phyloP scores from a whole-genome alignment of 2,797 vertebrate species.

The Epinephelus awoara region DNA sequence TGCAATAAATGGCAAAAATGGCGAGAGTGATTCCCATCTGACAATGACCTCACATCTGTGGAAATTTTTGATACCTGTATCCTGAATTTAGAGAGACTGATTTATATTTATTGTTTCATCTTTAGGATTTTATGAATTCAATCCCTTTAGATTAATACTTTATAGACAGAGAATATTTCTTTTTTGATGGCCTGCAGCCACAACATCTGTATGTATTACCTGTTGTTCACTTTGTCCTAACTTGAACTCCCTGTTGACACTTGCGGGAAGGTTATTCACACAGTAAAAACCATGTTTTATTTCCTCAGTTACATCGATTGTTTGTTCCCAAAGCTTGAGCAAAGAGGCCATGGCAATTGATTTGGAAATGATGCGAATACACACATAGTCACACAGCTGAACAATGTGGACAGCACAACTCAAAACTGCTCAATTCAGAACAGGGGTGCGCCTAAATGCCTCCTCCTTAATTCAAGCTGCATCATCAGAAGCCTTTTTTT shows the following conservation, averaged over 20 bases:
- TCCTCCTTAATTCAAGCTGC: constrained; percentile 19
- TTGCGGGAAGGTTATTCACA: neutral
- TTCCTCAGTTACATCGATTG: constrained; percentile 42
- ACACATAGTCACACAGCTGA: constrained; percentile 13
- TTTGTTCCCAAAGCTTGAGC: constrained; percentile 13
- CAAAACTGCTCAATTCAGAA: constrained; percentile 13
- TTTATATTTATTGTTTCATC: neutral
- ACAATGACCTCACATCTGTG: too few relatives aligned
- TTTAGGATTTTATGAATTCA: neutral
- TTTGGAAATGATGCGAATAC: constrained; percentile 39
- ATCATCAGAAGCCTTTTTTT: constrained; percentile 2
- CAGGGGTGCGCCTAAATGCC: neutral
- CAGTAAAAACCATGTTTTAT: constrained; percentile 5
- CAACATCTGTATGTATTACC: constrained; percentile 10
- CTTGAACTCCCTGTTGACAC: constrained; percentile 14
- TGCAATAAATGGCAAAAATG: too few relatives aligned
- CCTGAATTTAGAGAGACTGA: neutral
- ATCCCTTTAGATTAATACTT: neutral
- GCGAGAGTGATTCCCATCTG: too few relatives aligned
- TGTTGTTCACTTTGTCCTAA: constrained; percentile 8
- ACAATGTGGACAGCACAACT: constrained; percentile 16
- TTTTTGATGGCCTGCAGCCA: neutral
- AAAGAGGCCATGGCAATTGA: constrained; percentile 27
- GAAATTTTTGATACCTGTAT: neutral
- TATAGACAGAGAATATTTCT: neutral